A percentile compares a stretch with the other conserved stretches of the same genome.
Conservation (phyloP, 2,113 vertebrate genomes). For the Orientallactaga bullata region DNA sequence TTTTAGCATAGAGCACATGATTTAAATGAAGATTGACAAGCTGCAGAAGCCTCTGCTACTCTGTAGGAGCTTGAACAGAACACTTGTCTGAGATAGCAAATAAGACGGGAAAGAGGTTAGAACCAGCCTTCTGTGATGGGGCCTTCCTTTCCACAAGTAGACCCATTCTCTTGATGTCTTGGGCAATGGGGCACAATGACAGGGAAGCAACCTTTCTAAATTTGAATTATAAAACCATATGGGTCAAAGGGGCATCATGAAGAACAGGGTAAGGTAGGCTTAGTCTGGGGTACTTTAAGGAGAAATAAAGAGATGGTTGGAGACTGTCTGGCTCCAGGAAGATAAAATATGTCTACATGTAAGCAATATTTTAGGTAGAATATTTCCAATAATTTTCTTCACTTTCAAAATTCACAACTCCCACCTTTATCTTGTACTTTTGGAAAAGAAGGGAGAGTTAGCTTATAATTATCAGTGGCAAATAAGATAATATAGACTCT, state of each 20-base stretch:
- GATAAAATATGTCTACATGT: not conserved
- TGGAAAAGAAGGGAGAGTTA: not conserved
- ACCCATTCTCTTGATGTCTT: not conserved
- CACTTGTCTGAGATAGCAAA: not conserved
- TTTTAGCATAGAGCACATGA: not conserved
- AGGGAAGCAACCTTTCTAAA: not conserved
- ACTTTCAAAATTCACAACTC: not conserved
- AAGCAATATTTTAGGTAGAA: not conserved
- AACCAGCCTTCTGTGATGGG: not conserved
- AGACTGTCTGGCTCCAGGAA: not conserved
- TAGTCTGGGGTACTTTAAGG: not conserved
- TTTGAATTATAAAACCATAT: slow-evolving; percentile 2
- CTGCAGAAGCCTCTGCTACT: not conserved
- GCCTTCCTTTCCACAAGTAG: not conserved
- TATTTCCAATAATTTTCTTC: not conserved
- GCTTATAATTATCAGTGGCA: not conserved
- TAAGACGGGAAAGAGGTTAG: not conserved
- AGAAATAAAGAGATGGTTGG: not conserved
- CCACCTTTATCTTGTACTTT: not conserved
- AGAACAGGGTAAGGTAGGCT: not conserved
- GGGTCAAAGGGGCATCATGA: not conserved
- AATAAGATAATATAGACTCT: not conserved
- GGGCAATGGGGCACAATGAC: not conserved
- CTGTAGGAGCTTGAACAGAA: not conserved
- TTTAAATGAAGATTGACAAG: not conserved